Evolutionary conservation across 2,888 invertebrate species (phyloP).

Genomic region (Raillietiella orientalis): DNA sequence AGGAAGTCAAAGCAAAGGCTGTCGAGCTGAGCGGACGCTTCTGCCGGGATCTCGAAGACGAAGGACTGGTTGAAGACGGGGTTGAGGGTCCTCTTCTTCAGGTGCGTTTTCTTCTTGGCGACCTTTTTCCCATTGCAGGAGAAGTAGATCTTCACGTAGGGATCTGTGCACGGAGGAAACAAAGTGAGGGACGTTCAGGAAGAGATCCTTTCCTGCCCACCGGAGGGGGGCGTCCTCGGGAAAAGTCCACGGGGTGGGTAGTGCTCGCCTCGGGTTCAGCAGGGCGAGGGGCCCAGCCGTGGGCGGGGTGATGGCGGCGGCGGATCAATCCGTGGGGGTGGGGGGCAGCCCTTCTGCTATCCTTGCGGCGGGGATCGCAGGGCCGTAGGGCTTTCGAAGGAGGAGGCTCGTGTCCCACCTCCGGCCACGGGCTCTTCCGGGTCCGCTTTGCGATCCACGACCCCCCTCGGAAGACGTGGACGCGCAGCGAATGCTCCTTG

Average conservation of each 20-base stretch:
- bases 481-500: no score
- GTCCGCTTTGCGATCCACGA: no score
- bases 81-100: constrained; percentile 84
- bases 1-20: constrained; percentile 58
- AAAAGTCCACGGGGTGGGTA: background rate
- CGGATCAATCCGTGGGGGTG: constrained; percentile 1
- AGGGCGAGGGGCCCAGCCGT: no score
- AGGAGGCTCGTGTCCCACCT: no score
- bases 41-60: constrained; percentile 63
- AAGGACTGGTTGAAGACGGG: constrained; percentile 98
- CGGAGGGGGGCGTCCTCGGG: background rate
- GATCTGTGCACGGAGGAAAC: constrained; percentile 24
- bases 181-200: background rate
- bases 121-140: constrained; percentile 89
- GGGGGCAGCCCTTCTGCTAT: no score
- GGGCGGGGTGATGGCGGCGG: background rate
- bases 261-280: no score
- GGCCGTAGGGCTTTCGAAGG: no score
- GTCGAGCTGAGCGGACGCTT: constrained; percentile 27
- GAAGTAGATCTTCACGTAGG: constrained; percentile 87
- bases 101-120: constrained; percentile 95
- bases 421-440: no score
- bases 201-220: background rate
- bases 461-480: no score
- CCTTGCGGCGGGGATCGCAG: no score